Percentiles rank a stretch among this genome's conserved stretches.
Conservation (phyloP, 2,888 invertebrate genomes). For the Aradus depressus region DNA sequence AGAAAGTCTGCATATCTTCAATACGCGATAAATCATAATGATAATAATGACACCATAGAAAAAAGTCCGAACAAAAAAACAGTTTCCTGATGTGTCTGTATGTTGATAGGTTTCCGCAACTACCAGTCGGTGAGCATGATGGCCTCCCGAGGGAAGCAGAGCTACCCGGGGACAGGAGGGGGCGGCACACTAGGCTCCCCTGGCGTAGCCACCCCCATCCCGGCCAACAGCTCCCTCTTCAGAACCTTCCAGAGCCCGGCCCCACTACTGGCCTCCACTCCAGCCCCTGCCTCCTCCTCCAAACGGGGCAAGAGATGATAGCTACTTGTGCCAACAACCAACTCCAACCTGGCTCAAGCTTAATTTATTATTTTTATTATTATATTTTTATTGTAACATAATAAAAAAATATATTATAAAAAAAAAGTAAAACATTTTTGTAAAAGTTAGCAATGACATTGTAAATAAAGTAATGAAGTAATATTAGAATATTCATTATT, state of each 20-base stretch:
- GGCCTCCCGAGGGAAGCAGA: not conserved
- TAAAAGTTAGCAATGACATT: no score
- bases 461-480: no score
- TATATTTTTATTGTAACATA: no score
- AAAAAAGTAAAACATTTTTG: no score
- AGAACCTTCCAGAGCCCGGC: not conserved
- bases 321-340: not conserved
- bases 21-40: not conserved
- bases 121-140: conserved; percentile 5
- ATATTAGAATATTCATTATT: no score
- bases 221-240: not conserved
- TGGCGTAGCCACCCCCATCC: conserved; percentile 1
- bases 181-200: not conserved
- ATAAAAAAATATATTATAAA: no score
- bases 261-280: not conserved
- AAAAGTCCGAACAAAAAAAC: no score
- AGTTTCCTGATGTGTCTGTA: not conserved
- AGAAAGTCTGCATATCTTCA: not conserved
- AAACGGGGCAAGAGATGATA: conserved; percentile 20
- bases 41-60: not conserved
- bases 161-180: not conserved
- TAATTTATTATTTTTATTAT: no score
- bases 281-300: conserved; percentile 10
- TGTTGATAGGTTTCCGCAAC: conserved; percentile 1
- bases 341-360: no score